These are phyloP conservation scores for Rana temporaria DNA, from an alignment of 2,113 vertebrate genomes.

Conservation along the genomic window DNA sequence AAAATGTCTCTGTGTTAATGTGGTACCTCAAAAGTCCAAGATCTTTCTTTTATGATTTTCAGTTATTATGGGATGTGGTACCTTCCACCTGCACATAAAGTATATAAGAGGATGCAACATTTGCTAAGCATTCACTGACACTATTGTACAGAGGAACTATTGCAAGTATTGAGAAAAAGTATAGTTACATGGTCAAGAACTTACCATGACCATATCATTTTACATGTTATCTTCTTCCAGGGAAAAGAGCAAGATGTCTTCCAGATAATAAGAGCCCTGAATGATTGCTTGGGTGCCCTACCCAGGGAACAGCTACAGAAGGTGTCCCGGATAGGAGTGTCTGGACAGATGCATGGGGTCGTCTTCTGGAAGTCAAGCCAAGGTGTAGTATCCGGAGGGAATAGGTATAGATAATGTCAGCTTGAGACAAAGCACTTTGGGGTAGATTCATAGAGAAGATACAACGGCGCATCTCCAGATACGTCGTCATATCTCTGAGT, in stretches of 20 bases:
- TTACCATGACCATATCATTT: background rate
- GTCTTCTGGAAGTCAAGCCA: constrained; percentile 86
- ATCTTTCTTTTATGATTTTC: too few species aligned
- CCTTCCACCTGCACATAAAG: too few species aligned
- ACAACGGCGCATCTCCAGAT: too few species aligned
- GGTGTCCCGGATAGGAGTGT: constrained; percentile 83
- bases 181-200: background rate
- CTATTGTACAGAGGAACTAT: too few species aligned
- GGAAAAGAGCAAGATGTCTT: constrained; percentile 84
- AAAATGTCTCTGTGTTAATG: too few species aligned
- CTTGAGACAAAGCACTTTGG: background rate
- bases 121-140: too few species aligned
- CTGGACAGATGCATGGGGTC: constrained; percentile 96
- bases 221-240: constrained; percentile 70
- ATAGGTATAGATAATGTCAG: background rate
- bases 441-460: too few species aligned
- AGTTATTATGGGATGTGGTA: too few species aligned
- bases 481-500: too few species aligned
- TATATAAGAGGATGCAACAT: too few species aligned
- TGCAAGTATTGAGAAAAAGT: background rate
- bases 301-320: constrained; percentile 75
- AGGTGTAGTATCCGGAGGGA: constrained; percentile 68
- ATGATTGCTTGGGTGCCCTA: constrained; percentile 81
- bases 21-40: too few species aligned
- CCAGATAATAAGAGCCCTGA: constrained; percentile 78